Conservation (phyloP, 2,113 vertebrate genomes). For the Aviceda subcristata region DNA sequence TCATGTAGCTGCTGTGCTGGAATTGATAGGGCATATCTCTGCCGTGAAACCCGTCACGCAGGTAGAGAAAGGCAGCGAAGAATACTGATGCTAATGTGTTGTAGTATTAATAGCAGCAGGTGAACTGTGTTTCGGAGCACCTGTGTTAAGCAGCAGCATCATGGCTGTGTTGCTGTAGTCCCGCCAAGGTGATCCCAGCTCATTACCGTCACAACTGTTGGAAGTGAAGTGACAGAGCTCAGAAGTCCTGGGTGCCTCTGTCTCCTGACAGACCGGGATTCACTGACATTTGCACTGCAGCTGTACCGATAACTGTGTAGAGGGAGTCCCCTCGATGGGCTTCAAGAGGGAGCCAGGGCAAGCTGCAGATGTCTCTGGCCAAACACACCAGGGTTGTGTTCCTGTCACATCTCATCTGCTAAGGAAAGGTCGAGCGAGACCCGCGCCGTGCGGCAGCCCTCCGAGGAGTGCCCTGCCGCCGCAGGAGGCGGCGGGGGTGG, state of each 20-base stretch:
- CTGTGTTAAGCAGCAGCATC: not conserved
- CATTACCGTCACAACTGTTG: fast-evolving
- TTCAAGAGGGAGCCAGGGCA: not conserved
- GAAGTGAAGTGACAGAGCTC: not conserved
- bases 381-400: not conserved
- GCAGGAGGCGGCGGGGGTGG: not conserved
- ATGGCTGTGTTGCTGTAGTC: not conserved
- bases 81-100: not conserved
- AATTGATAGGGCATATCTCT: not conserved
- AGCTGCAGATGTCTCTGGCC: not conserved
- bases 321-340: not conserved
- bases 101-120: not conserved
- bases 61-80: not conserved
- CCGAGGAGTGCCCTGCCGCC: fast-evolving
- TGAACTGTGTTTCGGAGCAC: not conserved
- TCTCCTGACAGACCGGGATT: not conserved
- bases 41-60: fast-evolving
- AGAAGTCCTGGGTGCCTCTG: not conserved
- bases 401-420: not conserved
- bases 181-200: not conserved
- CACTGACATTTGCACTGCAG: not conserved
- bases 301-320: not conserved
- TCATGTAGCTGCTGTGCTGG: not conserved
- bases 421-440: not conserved
- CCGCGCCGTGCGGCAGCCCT: not conserved